Conservation (phyloP, 2,888 invertebrate genomes). For the Eucera pruinosa region DNA sequence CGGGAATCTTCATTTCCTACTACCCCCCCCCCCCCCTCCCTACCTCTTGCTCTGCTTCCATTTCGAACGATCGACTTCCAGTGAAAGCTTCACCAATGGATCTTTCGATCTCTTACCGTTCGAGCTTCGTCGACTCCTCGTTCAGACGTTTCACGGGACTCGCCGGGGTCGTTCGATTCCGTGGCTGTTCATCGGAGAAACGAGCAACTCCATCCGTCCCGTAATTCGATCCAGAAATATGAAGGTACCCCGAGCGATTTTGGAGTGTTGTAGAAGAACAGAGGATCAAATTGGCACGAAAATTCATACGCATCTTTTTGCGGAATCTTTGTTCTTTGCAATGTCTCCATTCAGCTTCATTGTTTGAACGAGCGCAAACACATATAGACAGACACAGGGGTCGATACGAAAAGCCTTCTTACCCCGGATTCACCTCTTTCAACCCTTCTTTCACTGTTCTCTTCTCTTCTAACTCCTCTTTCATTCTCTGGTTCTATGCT, state of each 20-base stretch:
- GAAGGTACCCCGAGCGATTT: neutral
- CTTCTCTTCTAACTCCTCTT: conserved; percentile 27
- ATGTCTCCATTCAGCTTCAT: conserved; percentile 10
- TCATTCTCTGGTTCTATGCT: conserved; percentile 19
- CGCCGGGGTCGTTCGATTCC: conserved; percentile 13
- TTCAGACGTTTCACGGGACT: conserved; percentile 2
- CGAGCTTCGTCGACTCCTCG: conserved; percentile 10
- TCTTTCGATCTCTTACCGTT: conserved; percentile 8
- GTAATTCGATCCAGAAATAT: conserved; percentile 8
- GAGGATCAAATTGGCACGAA: neutral
- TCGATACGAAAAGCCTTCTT: conserved; percentile 41
- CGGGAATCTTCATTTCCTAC: conserved; percentile 34
- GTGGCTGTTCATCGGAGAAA: neutral
- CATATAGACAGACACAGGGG: too few species aligned
- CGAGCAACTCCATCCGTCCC: neutral
- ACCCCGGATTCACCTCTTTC: conserved; percentile 15
- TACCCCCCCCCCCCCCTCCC: neutral
- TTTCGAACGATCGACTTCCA: conserved; percentile 8
- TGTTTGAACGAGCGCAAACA: conserved; percentile 31
- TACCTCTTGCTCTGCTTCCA: conserved; percentile 8
- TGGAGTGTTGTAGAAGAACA: too few species aligned
- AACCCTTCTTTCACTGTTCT: conserved; percentile 12
- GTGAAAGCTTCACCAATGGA: conserved; percentile 3
- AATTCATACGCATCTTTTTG: neutral
- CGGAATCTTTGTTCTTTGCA: neutral